Conservation (phyloP, 2,888 invertebrate genomes). For the Leptinotarsa juncta region DNA sequence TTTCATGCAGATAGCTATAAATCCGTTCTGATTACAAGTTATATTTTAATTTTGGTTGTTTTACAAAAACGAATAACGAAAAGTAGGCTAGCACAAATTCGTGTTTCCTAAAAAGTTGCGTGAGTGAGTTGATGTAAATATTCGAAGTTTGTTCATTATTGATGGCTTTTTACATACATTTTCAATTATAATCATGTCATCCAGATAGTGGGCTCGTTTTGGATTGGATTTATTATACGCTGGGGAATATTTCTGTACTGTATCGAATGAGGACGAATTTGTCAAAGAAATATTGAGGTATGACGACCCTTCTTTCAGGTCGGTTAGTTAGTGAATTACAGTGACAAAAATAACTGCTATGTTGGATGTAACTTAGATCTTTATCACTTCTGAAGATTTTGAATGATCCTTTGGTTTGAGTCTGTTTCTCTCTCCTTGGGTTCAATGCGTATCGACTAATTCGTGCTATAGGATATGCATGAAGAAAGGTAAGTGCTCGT, state of each 20-base stretch:
- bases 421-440: too few relatives aligned
- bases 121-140: slow-evolving; percentile 44
- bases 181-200: slow-evolving; percentile 43
- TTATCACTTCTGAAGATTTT: too few relatives aligned
- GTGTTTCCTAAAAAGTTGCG: slow-evolving; percentile 42
- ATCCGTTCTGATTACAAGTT: slow-evolving; percentile 40
- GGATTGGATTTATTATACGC: background rate
- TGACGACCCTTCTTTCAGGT: too few relatives aligned
- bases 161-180: slow-evolving; percentile 41
- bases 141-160: slow-evolving; percentile 39
- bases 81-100: slow-evolving; percentile 37
- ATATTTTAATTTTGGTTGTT: slow-evolving; percentile 42
- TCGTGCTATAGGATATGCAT: too few relatives aligned
- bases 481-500: too few relatives aligned
- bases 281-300: background rate
- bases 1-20: slow-evolving; percentile 44
- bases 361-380: too few relatives aligned
- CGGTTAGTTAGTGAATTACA: too few relatives aligned
- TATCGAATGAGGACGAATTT: background rate
- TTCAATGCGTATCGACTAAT: too few relatives aligned
- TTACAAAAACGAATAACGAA: slow-evolving; percentile 43
- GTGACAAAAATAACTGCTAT: too few relatives aligned
- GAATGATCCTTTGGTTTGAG: too few relatives aligned
- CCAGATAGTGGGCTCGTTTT: slow-evolving; percentile 27
- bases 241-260: slow-evolving; percentile 1